phyloP scores from a whole-genome alignment of 2,113 vertebrate species.

The Piliocolobus tephrosceles region DNA sequence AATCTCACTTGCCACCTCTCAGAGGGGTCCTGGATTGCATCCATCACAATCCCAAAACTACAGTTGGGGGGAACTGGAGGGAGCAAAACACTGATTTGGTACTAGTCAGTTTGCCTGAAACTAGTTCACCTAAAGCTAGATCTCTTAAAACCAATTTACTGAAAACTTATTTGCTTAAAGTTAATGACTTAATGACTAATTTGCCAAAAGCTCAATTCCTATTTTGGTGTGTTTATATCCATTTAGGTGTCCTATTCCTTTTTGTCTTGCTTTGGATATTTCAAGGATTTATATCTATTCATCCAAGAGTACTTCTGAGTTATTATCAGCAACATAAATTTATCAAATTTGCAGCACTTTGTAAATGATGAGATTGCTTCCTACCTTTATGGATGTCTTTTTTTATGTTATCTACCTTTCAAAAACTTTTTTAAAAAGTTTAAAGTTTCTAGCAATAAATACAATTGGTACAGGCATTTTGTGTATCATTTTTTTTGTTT shows the following conservation, averaged over 20 bases:
- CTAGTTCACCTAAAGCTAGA: constrained; percentile 28
- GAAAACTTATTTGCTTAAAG: background rate
- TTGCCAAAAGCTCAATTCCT: constrained; percentile 9
- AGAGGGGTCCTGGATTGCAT: background rate
- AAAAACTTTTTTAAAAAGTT: constrained; percentile 54
- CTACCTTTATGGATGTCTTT: constrained; percentile 51
- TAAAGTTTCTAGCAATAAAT: constrained; percentile 72
- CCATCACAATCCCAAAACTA: background rate
- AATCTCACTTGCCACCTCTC: background rate
- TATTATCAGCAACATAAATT: constrained; percentile 47
- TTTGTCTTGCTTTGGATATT: constrained; percentile 7
- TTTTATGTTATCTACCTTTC: constrained; percentile 51
- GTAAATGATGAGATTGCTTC: constrained; percentile 59
- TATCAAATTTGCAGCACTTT: constrained; percentile 75
- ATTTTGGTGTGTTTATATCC: constrained; percentile 42
- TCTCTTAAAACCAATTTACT: constrained; percentile 19
- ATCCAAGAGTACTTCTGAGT: constrained; percentile 34
- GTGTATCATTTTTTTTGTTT: constrained; percentile 46
- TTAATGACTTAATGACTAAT: constrained; percentile 16
- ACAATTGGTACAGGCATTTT: constrained; percentile 53
- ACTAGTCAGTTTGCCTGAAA: constrained; percentile 25
- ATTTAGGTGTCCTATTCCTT: background rate
- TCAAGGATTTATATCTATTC: constrained; percentile 52
- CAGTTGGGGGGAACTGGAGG: background rate
- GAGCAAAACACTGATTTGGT: background rate